Conservation (phyloP, 2,113 vertebrate species). For the Entomyzon cyanotis region DNA sequence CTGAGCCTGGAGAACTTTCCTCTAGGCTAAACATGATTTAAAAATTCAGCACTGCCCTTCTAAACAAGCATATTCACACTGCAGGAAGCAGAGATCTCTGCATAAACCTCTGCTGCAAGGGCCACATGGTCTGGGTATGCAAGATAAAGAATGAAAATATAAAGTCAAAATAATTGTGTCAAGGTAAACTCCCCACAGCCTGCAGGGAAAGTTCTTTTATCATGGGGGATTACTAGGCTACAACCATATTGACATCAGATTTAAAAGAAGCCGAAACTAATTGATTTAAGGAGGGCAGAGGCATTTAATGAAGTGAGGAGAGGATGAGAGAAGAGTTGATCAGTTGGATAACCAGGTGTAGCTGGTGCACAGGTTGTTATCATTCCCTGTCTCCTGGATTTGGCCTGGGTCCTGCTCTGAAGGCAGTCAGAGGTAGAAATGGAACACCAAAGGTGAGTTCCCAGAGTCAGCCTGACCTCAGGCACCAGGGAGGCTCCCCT, state of each 20-base stretch:
- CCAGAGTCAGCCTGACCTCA: fast-evolving
- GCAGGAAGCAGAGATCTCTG: background rate
- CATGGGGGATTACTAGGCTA: background rate
- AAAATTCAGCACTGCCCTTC: background rate
- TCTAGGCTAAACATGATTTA: background rate
- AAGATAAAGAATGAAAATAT: background rate
- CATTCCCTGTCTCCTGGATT: fast-evolving
- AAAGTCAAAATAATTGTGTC: background rate
- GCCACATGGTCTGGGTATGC: background rate
- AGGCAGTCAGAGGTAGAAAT: background rate
- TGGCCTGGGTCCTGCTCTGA: background rate
- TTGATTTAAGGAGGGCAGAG: background rate
- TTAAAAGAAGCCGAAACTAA: fast-evolving
- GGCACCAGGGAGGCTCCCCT: background rate
- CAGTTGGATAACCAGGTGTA: background rate
- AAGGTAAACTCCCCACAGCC: background rate
- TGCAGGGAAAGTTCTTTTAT: background rate
- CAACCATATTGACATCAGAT: background rate
- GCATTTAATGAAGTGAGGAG: background rate
- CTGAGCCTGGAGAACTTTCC: background rate
- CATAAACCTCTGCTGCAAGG: background rate
- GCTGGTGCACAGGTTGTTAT: background rate
- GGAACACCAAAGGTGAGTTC: background rate
- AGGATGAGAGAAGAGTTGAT: background rate
- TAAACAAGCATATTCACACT: background rate